A percentile compares a stretch with the other conserved stretches of the same genome.
These are phyloP conservation scores for Eira barbara DNA, from an alignment of 2,113 vertebrate genomes.

Conservation along the genomic window DNA sequence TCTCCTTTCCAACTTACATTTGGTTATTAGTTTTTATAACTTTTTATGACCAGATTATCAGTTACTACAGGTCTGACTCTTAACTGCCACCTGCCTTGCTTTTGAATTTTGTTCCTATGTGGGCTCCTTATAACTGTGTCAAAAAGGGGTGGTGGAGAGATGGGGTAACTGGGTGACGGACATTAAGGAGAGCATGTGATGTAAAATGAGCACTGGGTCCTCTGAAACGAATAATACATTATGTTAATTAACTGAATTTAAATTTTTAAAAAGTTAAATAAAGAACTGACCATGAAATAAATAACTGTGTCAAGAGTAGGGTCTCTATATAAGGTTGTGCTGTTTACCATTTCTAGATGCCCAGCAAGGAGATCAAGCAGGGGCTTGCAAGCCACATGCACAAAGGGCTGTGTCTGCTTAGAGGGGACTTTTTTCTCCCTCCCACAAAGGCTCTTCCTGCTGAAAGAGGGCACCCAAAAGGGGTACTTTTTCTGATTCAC, in stretches of 20 bases:
- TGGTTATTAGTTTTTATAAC: neutral
- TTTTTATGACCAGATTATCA: slow-evolving; percentile 25
- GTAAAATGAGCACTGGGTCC: neutral
- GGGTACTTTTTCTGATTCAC: neutral
- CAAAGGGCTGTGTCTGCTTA: neutral
- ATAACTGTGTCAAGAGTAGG: neutral
- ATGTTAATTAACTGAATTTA: neutral
- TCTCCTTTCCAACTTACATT: slow-evolving; percentile 16
- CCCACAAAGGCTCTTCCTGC: neutral
- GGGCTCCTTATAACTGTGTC: neutral
- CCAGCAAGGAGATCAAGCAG: neutral
- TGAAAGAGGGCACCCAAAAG: neutral
- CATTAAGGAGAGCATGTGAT: neutral
- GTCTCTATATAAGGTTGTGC: neutral
- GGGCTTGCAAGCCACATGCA: neutral
- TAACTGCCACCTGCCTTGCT: neutral
- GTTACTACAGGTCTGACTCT: neutral
- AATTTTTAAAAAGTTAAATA: neutral
- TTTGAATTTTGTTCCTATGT: neutral
- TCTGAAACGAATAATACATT: neutral
- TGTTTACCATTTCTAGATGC: neutral
- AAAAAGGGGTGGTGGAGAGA: neutral
- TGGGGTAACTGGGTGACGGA: neutral
- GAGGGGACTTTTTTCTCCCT: neutral
- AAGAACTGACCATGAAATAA: neutral